phyloP scores from a whole-genome alignment of 2,113 vertebrate genomes.

The Empidonax alnorum region DNA sequence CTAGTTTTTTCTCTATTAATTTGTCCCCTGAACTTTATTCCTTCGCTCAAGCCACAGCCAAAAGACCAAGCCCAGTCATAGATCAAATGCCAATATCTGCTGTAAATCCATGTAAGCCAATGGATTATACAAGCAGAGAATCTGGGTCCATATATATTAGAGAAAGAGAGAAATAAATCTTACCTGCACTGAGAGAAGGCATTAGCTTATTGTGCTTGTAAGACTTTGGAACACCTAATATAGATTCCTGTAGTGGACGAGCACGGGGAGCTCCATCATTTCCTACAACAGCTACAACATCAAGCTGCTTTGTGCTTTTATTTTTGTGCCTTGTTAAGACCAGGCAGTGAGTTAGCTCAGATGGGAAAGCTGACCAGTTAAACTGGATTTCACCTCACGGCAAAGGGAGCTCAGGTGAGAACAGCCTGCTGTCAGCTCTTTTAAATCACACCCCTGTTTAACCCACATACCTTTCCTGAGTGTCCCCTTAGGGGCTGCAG shows the following conservation, averaged over 20 bases:
- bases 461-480: not conserved
- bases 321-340: not conserved
- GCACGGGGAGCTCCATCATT: not conserved
- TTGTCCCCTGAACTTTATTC: slow-evolving; percentile 12
- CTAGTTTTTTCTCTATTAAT: slow-evolving; percentile 15
- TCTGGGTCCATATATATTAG: not conserved
- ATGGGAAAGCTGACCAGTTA: not conserved
- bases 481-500: not conserved
- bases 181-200: not conserved
- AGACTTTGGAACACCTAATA: slow-evolving; percentile 32
- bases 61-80: slow-evolving; percentile 13
- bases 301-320: not conserved
- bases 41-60: not conserved
- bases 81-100: slow-evolving; percentile 43
- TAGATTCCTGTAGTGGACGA: not conserved
- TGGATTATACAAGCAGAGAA: slow-evolving; percentile 42
- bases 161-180: slow-evolving; percentile 52
- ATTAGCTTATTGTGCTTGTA: slow-evolving; percentile 40
- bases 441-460: slow-evolving; percentile 9
- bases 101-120: slow-evolving; percentile 34
- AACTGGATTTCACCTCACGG: not conserved
- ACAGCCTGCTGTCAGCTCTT: not conserved
- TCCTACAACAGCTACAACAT: not conserved
- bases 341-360: not conserved
- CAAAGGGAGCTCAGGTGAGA: not conserved